Evolutionary conservation across 2,113 vertebrate genomes (phyloP).

Genomic region (Callaeas wilsoni): DNA sequence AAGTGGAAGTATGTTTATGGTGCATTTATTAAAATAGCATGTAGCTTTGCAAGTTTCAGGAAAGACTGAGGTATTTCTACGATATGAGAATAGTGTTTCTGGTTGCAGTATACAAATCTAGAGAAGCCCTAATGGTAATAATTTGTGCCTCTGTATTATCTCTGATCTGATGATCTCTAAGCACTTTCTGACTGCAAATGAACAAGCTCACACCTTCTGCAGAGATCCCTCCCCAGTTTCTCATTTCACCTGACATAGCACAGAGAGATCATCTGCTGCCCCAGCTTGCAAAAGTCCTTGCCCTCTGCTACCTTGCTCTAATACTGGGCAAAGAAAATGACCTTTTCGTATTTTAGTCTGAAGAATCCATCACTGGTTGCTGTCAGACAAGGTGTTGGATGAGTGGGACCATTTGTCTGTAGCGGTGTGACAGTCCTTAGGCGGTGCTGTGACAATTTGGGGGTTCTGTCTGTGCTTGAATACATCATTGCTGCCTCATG

Average conservation of each 20-base stretch:
- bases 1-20: not conserved
- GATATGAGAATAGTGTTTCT: not conserved
- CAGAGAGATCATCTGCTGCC: not conserved
- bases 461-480: not conserved
- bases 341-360: not conserved
- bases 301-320: not conserved
- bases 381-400: constrained; percentile 38
- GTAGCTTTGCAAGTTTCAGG: not conserved
- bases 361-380: constrained; percentile 35
- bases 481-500: not conserved
- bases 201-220: not conserved
- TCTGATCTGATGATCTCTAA: not conserved
- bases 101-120: not conserved
- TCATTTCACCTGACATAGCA: not conserved
- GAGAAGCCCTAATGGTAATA: not conserved
- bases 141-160: not conserved
- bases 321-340: not conserved
- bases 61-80: not conserved
- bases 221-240: not conserved
- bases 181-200: not conserved
- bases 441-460: not conserved
- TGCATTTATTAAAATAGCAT: not conserved
- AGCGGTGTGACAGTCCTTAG: not conserved
- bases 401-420: constrained; percentile 39
- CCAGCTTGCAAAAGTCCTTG: not conserved